A percentile compares a stretch with the other conserved stretches of the same genome.
phyloP scores from a whole-genome alignment of 2,797 vertebrate species.

The Falco novaeseelandiae region DNA sequence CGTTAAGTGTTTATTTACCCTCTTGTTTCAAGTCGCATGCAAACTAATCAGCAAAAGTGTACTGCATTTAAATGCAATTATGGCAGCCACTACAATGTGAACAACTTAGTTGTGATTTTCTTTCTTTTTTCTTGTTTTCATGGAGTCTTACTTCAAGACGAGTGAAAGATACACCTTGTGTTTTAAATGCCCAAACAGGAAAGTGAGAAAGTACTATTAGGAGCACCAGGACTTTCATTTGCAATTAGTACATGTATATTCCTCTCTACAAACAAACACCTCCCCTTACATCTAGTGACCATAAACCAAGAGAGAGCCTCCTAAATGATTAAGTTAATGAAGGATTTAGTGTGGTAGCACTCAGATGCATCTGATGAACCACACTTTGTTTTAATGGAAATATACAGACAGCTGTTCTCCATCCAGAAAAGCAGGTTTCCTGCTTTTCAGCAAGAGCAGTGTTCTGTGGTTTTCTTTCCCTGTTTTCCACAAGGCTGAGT shows the following conservation, averaged over 20 bases:
- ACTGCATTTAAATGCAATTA: conserved; percentile 43
- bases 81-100: not conserved
- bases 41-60: conserved; percentile 23
- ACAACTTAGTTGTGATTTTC: not conserved
- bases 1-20: not conserved
- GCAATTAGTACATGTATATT: not conserved
- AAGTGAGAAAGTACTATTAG: not conserved
- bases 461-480: not conserved
- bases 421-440: not conserved
- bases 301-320: not conserved
- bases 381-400: not conserved
- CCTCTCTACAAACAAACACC: not conserved
- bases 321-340: not conserved
- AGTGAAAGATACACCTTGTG: not conserved
- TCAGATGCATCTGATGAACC: not conserved
- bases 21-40: not conserved
- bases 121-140: not conserved
- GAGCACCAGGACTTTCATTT: not conserved
- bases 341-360: not conserved
- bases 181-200: not conserved
- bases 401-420: not conserved
- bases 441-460: not conserved
- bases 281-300: not conserved
- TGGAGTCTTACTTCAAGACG: not conserved
- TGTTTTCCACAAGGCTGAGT: not conserved